phyloP scores from a whole-genome alignment of 2,113 vertebrate species.

The Anarrhichthys ocellatus region DNA sequence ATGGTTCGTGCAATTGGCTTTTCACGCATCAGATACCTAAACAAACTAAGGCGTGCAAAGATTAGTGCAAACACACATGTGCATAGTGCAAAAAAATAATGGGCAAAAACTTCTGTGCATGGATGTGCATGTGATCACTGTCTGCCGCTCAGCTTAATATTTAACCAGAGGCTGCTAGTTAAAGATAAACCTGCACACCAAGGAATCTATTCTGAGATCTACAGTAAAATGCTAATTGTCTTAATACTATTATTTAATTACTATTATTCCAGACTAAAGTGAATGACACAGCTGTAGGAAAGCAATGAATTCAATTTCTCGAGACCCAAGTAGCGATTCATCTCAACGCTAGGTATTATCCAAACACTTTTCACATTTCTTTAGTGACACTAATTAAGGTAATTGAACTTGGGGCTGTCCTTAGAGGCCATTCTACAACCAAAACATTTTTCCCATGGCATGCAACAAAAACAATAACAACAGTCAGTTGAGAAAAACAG shows the following conservation, averaged over 20 bases:
- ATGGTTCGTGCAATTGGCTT: constrained; percentile 34
- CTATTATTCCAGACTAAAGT: neutral
- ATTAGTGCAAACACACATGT: constrained; percentile 27
- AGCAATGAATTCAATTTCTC: neutral
- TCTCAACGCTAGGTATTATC: neutral
- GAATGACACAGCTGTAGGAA: neutral
- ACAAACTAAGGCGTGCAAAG: constrained; percentile 17
- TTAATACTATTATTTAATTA: neutral
- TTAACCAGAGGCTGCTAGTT: constrained; percentile 21
- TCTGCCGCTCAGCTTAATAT: constrained; percentile 30
- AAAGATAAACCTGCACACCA: constrained; percentile 16
- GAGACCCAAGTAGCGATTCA: neutral
- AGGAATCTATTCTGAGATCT: neutral
- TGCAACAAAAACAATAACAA: constrained; percentile 56
- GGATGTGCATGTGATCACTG: constrained; percentile 12
- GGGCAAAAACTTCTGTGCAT: constrained; percentile 27
- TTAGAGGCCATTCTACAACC: constrained; percentile 14
- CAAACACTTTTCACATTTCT: neutral
- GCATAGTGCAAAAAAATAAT: constrained; percentile 34
- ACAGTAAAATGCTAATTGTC: neutral
- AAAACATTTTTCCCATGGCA: constrained; percentile 39
- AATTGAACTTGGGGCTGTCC: neutral
- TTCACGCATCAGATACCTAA: constrained; percentile 29
- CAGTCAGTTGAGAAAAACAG: constrained; percentile 47
- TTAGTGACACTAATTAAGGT: constrained; percentile 17